These are phyloP conservation scores for Brachionus asplanchnoidis DNA, from an alignment of 1,140 invertebrate species.

Conservation along the genomic window DNA sequence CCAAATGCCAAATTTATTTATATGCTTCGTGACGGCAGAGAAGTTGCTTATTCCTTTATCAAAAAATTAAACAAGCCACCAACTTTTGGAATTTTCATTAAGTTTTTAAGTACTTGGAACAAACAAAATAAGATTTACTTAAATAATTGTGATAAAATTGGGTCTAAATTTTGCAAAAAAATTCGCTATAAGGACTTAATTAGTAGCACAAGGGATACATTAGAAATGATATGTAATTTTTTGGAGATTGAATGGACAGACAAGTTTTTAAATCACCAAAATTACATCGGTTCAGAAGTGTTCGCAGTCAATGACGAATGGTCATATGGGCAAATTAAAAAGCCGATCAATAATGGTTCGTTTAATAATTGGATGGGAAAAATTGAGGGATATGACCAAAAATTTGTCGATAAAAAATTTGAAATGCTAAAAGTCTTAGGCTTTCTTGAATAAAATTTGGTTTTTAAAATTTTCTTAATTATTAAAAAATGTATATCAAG, in stretches of 20 bases:
- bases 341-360: conserved; percentile 92
- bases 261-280: conserved; percentile 90
- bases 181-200: conserved; percentile 94
- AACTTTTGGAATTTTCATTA: conserved; percentile 50
- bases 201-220: conserved; percentile 79
- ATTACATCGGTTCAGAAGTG: conserved; percentile 91
- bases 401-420: background rate
- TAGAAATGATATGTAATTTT: conserved; percentile 82
- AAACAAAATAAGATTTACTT: background rate
- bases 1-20: conserved; percentile 86
- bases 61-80: conserved; percentile 88
- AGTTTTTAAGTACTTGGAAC: background rate
- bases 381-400: conserved; percentile 74
- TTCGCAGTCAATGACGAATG: conserved; percentile 78
- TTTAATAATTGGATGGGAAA: conserved; percentile 90
- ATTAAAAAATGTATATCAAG: no score
- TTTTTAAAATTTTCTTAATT: no score
- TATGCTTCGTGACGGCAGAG: conserved; percentile 93
- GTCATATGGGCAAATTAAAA: conserved; percentile 96
- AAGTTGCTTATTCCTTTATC: conserved; percentile 94
- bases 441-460: background rate
- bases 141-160: conserved; percentile 62
- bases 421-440: background rate
- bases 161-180: conserved; percentile 74
- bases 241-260: conserved; percentile 90